Evolutionary conservation across 2,797 vertebrate species (phyloP), one percentile per base, ranked within the genome.

Genomic region (Oreortyx pictus): DNA sequence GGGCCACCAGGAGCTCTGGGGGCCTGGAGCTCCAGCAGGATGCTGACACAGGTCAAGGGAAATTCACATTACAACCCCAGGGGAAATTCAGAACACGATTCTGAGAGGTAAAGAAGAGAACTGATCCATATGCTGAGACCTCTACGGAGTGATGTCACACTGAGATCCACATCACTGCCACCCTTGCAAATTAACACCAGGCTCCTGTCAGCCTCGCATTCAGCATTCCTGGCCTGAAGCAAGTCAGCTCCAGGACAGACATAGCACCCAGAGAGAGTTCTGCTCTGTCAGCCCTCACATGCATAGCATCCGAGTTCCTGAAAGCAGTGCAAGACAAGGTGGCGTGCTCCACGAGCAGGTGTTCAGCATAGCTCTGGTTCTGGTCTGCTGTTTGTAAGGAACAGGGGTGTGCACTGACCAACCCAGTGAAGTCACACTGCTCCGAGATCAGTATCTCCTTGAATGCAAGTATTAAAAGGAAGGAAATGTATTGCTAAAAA

Each of bases 1-100:
- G 23, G 39, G 80, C n/a, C 87, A 65, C 44, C 12, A 39, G 41
- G 41, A 10, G 7, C 54, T 47, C 8, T 27, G 54, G 47, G 67
- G 31, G 20, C 59, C 49, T 72, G 49, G 2, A 65, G 57, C 25
- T 44, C 44, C 49, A 17, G 2, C 14, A 37, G 67, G 27, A 4
- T 73, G 49, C 61, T 54, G 41, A 46, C 50, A 52, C 90, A 35
- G 71, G 56, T 50, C 68, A 64, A 76, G 89, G 73, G 75, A 89
- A 94, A 95, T 93, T 96, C 93, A 96, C 92, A 94, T 91, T 92
- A 90, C 92, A 97, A 96, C 92, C 85, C 93, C 95, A 94, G 89
- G 75, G 67, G 68, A 95, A 96, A 85, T 89, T 93, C 95, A 96
- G 91, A 96, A 93, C 66, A 14, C 1, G 4, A 39, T 52, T 78